Base-by-base conservation (phyloP, 2,797 vertebrate genomes). In the Enteromius trimaculatus region DNA sequence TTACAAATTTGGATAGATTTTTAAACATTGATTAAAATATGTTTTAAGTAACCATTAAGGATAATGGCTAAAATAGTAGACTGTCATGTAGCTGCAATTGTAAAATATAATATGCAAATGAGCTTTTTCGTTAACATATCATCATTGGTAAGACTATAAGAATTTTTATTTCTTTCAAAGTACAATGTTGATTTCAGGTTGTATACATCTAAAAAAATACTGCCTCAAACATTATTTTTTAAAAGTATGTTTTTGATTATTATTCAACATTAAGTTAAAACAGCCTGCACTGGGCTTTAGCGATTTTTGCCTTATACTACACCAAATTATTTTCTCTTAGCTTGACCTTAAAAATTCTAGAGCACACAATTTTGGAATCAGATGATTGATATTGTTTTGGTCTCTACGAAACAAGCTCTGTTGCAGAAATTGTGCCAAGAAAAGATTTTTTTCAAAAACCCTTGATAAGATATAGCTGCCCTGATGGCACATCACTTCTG, bases 331-430 rank as follows among this genome's bases (percentile, higher is more conserved):
- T 81, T 71, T 17, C 68, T 49, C 37, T 62, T 29, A 10, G 42
- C 68, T 72, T 81, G 68, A 81, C 51, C 79, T 71, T 76, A 75
- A 76, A 80, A 80, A 66, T 47, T 84, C 55, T n/a, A 47, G 31
- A 53, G 72, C 26, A 47, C 23, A 42, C 60, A 68, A 26, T 53
- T 39, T 58, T 58, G 39, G 26, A 44, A 58, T 60, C 37, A 69
- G 79, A 69, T 80, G 78, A 84, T 81, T 62, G 60, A 81, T 85
- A 39, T 34, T 85, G 34, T 75, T 81, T 69, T 47, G 71, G 53
- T 80, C 69, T 55, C n/a, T 60, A 23, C 13, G 21, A 80, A 47
- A 60, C 53, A 62, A 47, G 49, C 53, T 80, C 53, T 31, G 37
- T 70, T 60, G 66, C 23, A 62, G 68, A 72, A 72, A 81, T 49